Evolutionary conservation across 2,888 invertebrate species (phyloP).

Genomic region (Hemicrepidius hirtus): DNA sequence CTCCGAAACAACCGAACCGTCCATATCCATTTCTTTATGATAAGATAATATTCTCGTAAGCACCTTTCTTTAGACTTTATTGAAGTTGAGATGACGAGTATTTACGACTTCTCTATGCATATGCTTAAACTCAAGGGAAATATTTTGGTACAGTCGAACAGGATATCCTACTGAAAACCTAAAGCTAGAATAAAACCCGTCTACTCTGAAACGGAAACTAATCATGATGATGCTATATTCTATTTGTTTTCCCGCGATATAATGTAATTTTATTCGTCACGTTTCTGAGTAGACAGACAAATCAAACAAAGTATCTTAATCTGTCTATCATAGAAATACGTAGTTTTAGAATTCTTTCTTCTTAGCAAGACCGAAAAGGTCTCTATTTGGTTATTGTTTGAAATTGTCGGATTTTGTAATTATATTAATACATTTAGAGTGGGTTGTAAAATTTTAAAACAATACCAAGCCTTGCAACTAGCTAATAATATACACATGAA

Average conservation of each 20-base stretch:
- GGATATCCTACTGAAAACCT: slow-evolving; percentile 8
- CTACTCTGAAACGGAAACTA: background rate
- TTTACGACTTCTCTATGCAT: too few species aligned
- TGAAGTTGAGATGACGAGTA: too few species aligned
- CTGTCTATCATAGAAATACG: background rate
- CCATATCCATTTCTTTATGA: too few species aligned
- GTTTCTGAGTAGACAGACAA: slow-evolving; percentile 3
- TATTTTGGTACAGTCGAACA: slow-evolving; percentile 7
- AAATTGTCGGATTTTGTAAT: too few species aligned
- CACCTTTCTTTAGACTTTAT: too few species aligned
- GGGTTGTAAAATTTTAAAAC: slow-evolving; percentile 3
- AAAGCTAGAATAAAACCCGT: slow-evolving; percentile 3
- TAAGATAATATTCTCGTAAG: too few species aligned
- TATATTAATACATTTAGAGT: background rate
- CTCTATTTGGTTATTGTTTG: too few species aligned
- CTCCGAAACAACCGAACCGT: too few species aligned
- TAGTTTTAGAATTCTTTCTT: slow-evolving; percentile 6
- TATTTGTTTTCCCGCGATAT: too few species aligned
- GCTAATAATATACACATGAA: slow-evolving; percentile 26
- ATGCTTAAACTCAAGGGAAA: too few species aligned
- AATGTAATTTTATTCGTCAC: background rate
- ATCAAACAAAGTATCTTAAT: background rate
- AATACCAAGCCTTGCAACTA: slow-evolving; percentile 4
- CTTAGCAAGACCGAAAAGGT: too few species aligned
- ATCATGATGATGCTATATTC: background rate